Evolutionary conservation across 92 coral and sea anemone species (phyloP).

Genomic region (Zoanthus solanderi): DNA sequence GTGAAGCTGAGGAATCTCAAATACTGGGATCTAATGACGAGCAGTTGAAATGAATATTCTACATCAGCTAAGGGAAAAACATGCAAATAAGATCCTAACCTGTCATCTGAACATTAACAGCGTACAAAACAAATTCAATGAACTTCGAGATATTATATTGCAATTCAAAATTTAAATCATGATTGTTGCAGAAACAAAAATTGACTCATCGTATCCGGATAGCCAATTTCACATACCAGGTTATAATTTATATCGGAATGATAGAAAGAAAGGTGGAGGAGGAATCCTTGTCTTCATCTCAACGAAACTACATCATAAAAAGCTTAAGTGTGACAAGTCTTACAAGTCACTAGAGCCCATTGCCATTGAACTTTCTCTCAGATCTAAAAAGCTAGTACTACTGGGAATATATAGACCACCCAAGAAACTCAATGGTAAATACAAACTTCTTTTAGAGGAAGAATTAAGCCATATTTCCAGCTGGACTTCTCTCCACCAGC

Average conservation of each 20-base stretch:
- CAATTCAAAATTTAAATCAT: too few relatives aligned
- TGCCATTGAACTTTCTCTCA: slow-evolving; percentile 30
- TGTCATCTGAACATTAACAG: too few relatives aligned
- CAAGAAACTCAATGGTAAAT: background rate
- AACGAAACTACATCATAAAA: background rate
- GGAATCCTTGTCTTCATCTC: slow-evolving; percentile 26
- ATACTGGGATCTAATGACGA: too few relatives aligned
- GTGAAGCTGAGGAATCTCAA: too few relatives aligned
- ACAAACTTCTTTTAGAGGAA: slow-evolving; percentile 12
- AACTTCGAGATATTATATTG: too few relatives aligned
- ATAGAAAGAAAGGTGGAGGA: slow-evolving; percentile 37
- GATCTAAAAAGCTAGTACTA: slow-evolving; percentile 15
- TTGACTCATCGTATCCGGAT: slow-evolving; percentile 47
- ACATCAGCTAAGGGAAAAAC: too few relatives aligned
- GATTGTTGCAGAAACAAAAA: background rate
- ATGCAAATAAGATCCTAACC: too few relatives aligned
- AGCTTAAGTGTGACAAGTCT: background rate
- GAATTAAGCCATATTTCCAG: slow-evolving; percentile 35
- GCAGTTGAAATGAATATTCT: too few relatives aligned
- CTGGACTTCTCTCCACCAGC: background rate
- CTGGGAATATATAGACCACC: slow-evolving; percentile 34
- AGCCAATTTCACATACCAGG: slow-evolving; percentile 2
- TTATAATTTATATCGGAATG: slow-evolving; percentile 1
- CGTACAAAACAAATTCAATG: too few relatives aligned
- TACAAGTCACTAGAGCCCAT: slow-evolving; percentile 35